Conservation (phyloP, 1,140 invertebrate species). For the Drosophila guanche region DNA sequence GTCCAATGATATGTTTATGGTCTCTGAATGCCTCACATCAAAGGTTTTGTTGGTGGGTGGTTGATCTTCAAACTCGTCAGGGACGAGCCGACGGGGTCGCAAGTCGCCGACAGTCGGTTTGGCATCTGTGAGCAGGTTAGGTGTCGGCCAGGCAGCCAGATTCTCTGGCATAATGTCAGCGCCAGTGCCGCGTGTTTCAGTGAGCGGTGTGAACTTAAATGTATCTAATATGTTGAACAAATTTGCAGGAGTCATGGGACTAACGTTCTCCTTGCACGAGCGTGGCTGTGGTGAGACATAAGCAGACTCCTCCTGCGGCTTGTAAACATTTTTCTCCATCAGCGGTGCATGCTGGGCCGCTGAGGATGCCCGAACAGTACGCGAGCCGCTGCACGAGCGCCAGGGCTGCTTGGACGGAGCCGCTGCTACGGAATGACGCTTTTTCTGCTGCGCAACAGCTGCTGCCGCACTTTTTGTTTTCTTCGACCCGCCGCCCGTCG, state of each 20-base stretch:
- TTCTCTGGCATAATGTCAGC: conserved; percentile 51
- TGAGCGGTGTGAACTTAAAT: conserved; percentile 74
- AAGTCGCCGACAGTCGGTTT: conserved; percentile 31
- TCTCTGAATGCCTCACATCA: conserved; percentile 59
- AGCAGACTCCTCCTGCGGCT: conserved; percentile 22
- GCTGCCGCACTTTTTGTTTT: conserved; percentile 22
- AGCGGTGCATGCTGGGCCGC: conserved; percentile 25
- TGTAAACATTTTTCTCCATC: conserved; percentile 49
- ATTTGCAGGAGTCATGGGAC: conserved; percentile 63
- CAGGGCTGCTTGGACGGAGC: conserved; percentile 25
- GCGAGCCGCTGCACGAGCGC: not conserved
- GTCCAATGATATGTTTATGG: conserved; percentile 53
- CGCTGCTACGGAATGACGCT: conserved; percentile 31
- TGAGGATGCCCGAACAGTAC: not conserved
- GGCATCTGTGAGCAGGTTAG: conserved; percentile 23
- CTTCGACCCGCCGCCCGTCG: conserved; percentile 52
- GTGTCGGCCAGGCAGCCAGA: conserved; percentile 72
- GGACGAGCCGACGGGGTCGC: conserved; percentile 48
- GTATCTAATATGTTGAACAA: conserved; percentile 72
- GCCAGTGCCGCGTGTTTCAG: conserved; percentile 1
- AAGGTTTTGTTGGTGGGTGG: conserved; percentile 66
- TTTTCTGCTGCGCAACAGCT: conserved; percentile 56
- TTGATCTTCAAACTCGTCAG: conserved; percentile 47
- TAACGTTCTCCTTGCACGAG: conserved; percentile 73
- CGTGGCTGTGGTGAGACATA: conserved; percentile 39